phyloP scores from a whole-genome alignment of 2,797 vertebrate genomes.

The Labroides dimidiatus region DNA sequence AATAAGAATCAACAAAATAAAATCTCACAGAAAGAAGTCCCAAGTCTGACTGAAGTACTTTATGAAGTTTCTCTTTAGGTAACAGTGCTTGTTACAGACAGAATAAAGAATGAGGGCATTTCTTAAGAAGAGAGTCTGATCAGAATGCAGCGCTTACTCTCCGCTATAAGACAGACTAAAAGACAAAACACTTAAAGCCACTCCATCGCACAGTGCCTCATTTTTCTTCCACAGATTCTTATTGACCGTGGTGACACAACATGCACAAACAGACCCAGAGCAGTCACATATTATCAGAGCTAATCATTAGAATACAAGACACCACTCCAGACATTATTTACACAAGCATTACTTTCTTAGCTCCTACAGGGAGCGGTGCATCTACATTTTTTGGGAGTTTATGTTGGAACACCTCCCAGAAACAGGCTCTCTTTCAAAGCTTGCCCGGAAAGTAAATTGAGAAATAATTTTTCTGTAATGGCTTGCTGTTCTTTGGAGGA shows the following conservation, averaged over 20 bases:
- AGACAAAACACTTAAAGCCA: slow-evolving; percentile 45
- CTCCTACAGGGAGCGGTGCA: slow-evolving; percentile 45
- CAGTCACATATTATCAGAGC: slow-evolving; percentile 23
- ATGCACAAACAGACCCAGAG: slow-evolving; percentile 32
- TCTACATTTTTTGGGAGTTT: slow-evolving; percentile 68
- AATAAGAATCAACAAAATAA: no score
- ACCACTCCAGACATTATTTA: slow-evolving; percentile 67
- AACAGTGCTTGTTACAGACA: not conserved
- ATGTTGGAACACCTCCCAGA: slow-evolving; percentile 75
- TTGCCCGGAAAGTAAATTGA: slow-evolving; percentile 66
- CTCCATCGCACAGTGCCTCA: slow-evolving; percentile 23
- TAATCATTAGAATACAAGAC: slow-evolving; percentile 52
- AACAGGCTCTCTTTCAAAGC: slow-evolving; percentile 37
- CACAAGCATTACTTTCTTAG: slow-evolving; percentile 48
- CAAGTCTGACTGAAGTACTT: no score
- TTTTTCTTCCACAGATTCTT: slow-evolving; percentile 32
- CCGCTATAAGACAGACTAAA: slow-evolving; percentile 26
- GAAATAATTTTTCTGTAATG: slow-evolving; percentile 73
- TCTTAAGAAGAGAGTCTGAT: slow-evolving; percentile 18
- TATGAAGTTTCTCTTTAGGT: no score
- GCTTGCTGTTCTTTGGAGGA: slow-evolving; percentile 63
- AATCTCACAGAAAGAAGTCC: no score
- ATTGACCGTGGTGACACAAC: slow-evolving; percentile 43
- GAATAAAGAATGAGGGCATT: slow-evolving; percentile 4
- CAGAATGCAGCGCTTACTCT: slow-evolving; percentile 27